Evolutionary conservation across 2,888 invertebrate species (phyloP).

Genomic region (Actias luna): DNA sequence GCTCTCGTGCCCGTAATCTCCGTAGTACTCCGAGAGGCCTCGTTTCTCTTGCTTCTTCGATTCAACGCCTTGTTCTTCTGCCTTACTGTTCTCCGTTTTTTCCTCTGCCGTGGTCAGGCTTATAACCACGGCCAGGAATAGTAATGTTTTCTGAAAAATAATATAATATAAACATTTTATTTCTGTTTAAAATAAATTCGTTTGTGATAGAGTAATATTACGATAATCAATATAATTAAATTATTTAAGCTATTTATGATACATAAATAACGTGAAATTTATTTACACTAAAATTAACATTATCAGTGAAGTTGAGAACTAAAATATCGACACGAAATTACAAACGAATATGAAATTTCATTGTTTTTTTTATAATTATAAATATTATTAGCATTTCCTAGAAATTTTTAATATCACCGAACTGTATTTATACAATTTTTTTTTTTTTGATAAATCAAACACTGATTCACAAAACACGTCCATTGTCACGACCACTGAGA

Average conservation of each 20-base stretch:
- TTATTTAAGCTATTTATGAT: too few species aligned
- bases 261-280: not conserved
- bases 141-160: slow-evolving; percentile 68
- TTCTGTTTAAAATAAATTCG: too few species aligned
- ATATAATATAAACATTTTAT: slow-evolving; percentile 22
- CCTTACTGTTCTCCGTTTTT: slow-evolving; percentile 73
- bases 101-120: slow-evolving; percentile 81
- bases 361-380: too few species aligned
- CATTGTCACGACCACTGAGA: slow-evolving; percentile 4
- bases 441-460: slow-evolving; percentile 9
- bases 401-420: slow-evolving; percentile 18
- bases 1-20: slow-evolving; percentile 55
- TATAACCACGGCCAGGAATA: slow-evolving; percentile 78
- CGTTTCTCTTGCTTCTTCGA: slow-evolving; percentile 81
- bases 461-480: slow-evolving; percentile 11
- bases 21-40: slow-evolving; percentile 77
- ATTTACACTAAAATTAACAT: not conserved
- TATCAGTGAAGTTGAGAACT: not conserved
- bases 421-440: too few species aligned
- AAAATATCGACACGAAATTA: not conserved
- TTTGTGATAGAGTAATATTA: too few species aligned
- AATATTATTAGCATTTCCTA: slow-evolving; percentile 30
- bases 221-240: too few species aligned
- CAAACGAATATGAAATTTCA: too few species aligned
- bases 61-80: slow-evolving; percentile 69